Conservation (phyloP, 2,113 vertebrate species). For the Empidonax traillii region DNA sequence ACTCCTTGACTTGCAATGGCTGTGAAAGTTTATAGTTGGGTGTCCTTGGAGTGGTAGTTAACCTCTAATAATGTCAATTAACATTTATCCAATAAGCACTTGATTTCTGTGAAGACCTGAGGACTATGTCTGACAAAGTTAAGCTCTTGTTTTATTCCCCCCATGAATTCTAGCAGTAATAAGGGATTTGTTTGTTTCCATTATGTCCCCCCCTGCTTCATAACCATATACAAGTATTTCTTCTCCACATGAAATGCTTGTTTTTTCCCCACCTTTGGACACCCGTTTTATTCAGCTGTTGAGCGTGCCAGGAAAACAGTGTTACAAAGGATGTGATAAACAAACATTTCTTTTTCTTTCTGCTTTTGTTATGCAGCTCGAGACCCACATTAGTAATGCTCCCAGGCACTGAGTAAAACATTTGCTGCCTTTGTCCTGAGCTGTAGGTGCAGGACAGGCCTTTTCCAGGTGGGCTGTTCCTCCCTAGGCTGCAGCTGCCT, state of each 20-base stretch:
- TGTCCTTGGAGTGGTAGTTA: neutral
- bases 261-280: neutral
- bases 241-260: neutral
- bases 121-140: neutral
- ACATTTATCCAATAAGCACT: rapidly evolving
- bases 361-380: neutral
- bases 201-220: neutral
- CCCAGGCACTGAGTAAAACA: neutral
- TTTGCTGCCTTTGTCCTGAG: neutral
- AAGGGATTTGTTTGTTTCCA: neutral
- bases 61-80: neutral
- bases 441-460: neutral
- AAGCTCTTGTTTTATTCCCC: neutral
- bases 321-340: neutral
- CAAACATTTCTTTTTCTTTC: neutral
- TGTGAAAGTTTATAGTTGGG: neutral
- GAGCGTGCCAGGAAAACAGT: neutral
- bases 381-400: neutral
- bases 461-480: neutral
- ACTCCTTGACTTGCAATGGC: neutral
- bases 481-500: neutral
- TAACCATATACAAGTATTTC: neutral
- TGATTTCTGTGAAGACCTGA: neutral
- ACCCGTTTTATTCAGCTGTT: neutral
- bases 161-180: neutral